Evolutionary conservation across 2,113 vertebrate genomes (phyloP).

Genomic region (Mungos mungo): DNA sequence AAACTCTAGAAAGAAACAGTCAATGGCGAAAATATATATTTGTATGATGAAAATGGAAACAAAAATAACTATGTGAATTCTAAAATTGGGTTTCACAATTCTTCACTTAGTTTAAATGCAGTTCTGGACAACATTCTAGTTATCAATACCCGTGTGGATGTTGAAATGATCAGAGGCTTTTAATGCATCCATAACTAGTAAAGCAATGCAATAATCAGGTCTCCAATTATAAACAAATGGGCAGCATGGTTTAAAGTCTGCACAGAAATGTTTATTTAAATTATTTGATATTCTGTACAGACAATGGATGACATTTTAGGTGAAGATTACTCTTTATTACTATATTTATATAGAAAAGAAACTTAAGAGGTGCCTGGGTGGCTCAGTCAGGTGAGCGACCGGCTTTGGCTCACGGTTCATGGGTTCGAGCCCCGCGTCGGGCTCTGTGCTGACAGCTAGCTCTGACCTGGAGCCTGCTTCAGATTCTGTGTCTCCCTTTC

Average conservation of each 20-base stretch:
- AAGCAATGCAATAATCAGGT: not conserved
- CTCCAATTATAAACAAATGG: not conserved
- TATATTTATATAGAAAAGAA: not conserved
- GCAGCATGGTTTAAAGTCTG: not conserved
- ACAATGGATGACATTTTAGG: not conserved
- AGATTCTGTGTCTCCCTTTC: too few relatives aligned
- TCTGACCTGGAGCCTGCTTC: too few relatives aligned
- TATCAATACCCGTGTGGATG: not conserved
- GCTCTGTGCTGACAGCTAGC: too few relatives aligned
- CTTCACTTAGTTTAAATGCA: not conserved
- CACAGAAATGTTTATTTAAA: not conserved
- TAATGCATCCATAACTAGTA: not conserved
- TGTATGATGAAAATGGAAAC: not conserved
- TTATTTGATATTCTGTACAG: not conserved
- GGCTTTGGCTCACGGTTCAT: too few relatives aligned
- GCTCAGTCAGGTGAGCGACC: too few relatives aligned
- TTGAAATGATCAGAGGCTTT: not conserved
- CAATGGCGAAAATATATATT: not conserved
- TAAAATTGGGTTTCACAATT: not conserved
- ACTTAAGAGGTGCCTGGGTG: not conserved
- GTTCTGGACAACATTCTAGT: not conserved
- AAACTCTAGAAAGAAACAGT: not conserved
- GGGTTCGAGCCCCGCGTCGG: too few relatives aligned
- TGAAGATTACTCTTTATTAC: not conserved
- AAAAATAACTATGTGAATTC: not conserved